Evolutionary conservation across 2,888 invertebrate species (phyloP), one percentile per base, ranked within the genome.

Genomic region (Drosophila emarginata): DNA sequence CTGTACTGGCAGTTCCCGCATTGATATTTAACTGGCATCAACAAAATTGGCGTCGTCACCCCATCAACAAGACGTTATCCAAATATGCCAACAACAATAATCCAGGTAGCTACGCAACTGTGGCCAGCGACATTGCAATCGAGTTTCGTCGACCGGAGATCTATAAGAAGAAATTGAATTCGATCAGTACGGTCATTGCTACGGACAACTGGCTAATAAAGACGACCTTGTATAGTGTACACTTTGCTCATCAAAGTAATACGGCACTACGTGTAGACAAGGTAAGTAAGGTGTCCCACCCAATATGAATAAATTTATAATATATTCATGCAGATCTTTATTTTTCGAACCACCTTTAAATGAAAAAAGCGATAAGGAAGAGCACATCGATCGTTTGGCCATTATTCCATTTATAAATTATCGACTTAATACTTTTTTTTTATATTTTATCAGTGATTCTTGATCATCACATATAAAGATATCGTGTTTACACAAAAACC

Each of bases 201-300:
- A 98, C 97, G 0, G 95, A 96, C 89, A 96, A 95, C 70, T 98
- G 97, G 97, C 94, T 98, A 23, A 94, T 98, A 57, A 97, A 97
- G 92, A 94, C 96, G 0, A 93, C 95, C 0, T 95, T 96, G 45
- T 96, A 97, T 84, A 93, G 92, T 72, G 91, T 98, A 1, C 92
- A 95, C 81, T 91, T 97, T 56, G 94, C 96, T 0, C 96, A 96
- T 89, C 98, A 98, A 91, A 93, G 93, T 78, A 97, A 97, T 90
- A 95, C 96, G 18, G 93, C 94, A 1, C 92, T 98, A 12, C 94
- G 95, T 37, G 94, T 97, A 15, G 94, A 95, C 72, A 94, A 94
- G 79, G 94, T 93, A 89, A 91, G 76, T 59, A 4, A 9, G 6
- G 7, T 9, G 2, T 40, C 15, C 11, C 32, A 32, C 9, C 32